Evolutionary conservation across 2,888 invertebrate species (phyloP), one percentile per base, ranked within the genome.

Genomic region (Anarsia innoxiella): DNA sequence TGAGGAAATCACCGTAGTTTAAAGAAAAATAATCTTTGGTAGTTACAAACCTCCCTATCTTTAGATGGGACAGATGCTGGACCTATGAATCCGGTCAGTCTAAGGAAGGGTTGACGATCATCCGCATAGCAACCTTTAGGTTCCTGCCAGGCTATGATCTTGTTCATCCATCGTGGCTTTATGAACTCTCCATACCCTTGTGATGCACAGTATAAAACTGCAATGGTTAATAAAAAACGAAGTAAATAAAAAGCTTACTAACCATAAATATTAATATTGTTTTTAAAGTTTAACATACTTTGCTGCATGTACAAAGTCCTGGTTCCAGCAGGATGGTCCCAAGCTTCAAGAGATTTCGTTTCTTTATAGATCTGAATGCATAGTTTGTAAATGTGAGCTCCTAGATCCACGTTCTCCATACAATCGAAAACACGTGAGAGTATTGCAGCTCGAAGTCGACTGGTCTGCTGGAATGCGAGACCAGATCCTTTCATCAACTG

Each of bases 131-230:
- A 84, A 0, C 84, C 84, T 25, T 61, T 72, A 0, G 83, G 77
- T 39, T 83, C 78, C 52, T 84, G 84, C 84, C 84, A 84, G 0
- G 79, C 63, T 40, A 84, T 53, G 5, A 84, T 66, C 48, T 76
- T 80, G 47, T 84, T 83, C 77, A 83, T 76, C 84, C 84, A 84
- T 1, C 84, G 67, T 1, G 84, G 84, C 37, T 84, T 84, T 47
- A 84, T 79, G 31, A 84, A 84, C 44, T 84, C 84, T 2, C 84
- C 84, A 36, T 83, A 83, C 1, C 84, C 84, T 66, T 83, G 82
- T 10, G 68, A 55, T 1, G 78, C 60, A 48, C 84, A 84, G 43
- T 67, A 76, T 2, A 76, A 48, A 37, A 83, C 83, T 83, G 49
- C n/a, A n/a, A n/a, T n/a, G n/a, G n/a, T n/a, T n/a, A n/a, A n/a